phyloP scores from a whole-genome alignment of 2,797 vertebrate genomes.

The Momotus momota region DNA sequence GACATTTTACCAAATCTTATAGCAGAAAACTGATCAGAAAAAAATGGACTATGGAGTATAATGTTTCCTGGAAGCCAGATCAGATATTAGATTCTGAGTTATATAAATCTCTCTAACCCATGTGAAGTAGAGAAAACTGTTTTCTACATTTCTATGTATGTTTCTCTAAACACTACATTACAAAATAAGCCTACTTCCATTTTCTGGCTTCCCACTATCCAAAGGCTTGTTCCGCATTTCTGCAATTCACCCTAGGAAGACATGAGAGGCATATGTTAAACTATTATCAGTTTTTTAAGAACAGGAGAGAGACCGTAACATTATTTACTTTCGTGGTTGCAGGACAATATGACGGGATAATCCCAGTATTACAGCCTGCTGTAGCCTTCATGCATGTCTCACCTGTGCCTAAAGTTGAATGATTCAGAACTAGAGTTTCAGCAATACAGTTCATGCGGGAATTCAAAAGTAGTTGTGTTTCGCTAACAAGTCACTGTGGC shows the following conservation, averaged over 20 bases:
- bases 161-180: neutral
- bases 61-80: neutral
- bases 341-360: neutral
- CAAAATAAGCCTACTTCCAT: neutral
- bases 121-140: neutral
- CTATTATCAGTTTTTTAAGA: neutral
- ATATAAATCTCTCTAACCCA: neutral
- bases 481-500: neutral
- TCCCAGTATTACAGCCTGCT: neutral
- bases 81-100: neutral
- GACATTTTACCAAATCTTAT: neutral
- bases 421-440: neutral
- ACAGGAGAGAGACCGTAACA: neutral
- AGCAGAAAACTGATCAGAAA: neutral
- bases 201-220: neutral
- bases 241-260: neutral
- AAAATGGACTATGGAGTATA: accelerated
- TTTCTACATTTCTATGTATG: neutral
- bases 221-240: neutral
- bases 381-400: neutral
- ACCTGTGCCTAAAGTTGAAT: neutral
- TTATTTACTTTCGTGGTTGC: accelerated
- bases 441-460: neutral
- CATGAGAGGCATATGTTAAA: neutral
- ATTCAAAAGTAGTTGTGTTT: neutral